These are phyloP conservation scores for Cataglyphis livida DNA, from an alignment of 2,888 invertebrate species.

Conservation along the genomic window DNA sequence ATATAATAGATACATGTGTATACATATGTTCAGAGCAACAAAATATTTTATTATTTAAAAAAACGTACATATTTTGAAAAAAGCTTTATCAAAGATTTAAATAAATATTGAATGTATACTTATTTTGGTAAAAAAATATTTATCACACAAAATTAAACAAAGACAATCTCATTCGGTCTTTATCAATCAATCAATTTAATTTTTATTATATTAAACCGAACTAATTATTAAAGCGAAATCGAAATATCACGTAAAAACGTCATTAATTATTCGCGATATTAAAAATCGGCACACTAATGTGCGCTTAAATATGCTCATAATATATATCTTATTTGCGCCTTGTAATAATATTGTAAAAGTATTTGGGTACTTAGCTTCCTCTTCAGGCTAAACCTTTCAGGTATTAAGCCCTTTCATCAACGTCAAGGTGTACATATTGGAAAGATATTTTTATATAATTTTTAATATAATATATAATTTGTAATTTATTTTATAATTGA, in stretches of 20 bases:
- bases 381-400: background rate
- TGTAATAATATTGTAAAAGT: background rate
- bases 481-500: too few species aligned
- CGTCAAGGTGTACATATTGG: background rate
- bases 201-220: too few species aligned
- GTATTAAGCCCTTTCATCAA: too few species aligned
- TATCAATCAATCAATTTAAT: too few species aligned
- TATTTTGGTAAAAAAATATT: background rate
- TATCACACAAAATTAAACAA: background rate
- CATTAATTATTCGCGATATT: too few species aligned
- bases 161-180: too few species aligned
- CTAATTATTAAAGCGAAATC: too few species aligned
- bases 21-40: background rate
- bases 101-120: background rate
- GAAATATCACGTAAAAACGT: too few species aligned
- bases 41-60: background rate
- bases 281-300: too few species aligned
- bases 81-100: background rate
- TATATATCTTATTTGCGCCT: too few species aligned
- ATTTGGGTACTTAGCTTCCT: background rate
- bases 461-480: background rate
- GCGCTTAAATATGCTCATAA: too few species aligned
- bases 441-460: background rate
- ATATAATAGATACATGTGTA: background rate
- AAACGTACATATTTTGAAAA: background rate